A percentile compares a stretch with the other conserved stretches of the same genome.
Evolutionary conservation across 2,888 invertebrate species (phyloP).

Genomic region (Tuta absoluta): DNA sequence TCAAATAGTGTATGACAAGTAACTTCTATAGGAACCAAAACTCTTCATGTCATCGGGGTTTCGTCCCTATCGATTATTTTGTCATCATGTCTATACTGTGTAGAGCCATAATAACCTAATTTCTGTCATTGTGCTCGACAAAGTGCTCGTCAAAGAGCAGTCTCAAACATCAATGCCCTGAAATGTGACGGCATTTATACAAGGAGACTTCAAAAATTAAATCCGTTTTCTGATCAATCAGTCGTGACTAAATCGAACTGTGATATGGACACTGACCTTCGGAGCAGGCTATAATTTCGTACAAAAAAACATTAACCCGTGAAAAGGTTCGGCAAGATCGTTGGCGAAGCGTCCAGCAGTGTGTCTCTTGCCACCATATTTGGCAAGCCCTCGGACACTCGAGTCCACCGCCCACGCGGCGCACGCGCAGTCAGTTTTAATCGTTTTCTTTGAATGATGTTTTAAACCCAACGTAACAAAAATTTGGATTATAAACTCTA

Average conservation of each 20-base stretch:
- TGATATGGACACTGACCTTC: conserved; percentile 16
- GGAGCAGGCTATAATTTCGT: conserved; percentile 1
- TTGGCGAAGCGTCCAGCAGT: conserved; percentile 35
- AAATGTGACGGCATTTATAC: too few species aligned
- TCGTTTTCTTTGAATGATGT: conserved; percentile 34
- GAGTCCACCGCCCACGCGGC: conserved; percentile 58
- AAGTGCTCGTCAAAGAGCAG: too few species aligned
- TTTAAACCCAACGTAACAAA: not conserved
- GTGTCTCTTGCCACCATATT: conserved; percentile 45
- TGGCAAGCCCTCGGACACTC: conserved; percentile 41
- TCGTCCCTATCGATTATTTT: too few species aligned
- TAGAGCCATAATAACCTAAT: too few species aligned
- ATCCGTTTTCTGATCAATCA: conserved; percentile 2
- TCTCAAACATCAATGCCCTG: too few species aligned
- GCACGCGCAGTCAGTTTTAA: conserved; percentile 37
- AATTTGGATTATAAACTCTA: too few species aligned
- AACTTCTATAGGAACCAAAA: too few species aligned
- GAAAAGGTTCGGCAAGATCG: conserved; percentile 36
- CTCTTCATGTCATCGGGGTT: too few species aligned
- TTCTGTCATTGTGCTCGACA: too few species aligned
- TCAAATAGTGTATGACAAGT: too few species aligned
- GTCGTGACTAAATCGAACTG: conserved; percentile 1
- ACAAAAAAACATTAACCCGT: conserved; percentile 14
- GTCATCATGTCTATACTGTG: too few species aligned
- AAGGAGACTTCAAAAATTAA: not conserved